Evolutionary conservation across 2,113 vertebrate species (phyloP).

Genomic region (Anguilla rostrata): DNA sequence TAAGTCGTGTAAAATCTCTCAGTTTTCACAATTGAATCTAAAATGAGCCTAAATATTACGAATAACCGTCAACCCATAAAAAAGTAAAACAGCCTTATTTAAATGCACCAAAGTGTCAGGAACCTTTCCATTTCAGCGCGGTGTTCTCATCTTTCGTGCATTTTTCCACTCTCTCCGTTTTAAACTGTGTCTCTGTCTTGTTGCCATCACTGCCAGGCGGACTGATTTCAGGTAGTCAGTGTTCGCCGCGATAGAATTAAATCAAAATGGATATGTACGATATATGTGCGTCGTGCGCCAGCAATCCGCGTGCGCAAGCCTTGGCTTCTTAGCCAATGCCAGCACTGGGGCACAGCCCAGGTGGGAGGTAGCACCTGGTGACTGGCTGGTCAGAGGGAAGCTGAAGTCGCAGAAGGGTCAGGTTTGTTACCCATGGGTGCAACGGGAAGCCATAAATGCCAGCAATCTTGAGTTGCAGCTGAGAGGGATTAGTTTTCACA

Average conservation of each 20-base stretch:
- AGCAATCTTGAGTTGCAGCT: constrained; percentile 10
- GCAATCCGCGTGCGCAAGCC: constrained; percentile 14
- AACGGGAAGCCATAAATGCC: constrained; percentile 25
- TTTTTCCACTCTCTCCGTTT: constrained; percentile 30
- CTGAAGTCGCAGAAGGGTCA: constrained; percentile 33
- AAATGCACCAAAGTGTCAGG: background rate
- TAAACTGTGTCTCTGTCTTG: constrained; percentile 50
- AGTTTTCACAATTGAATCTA: background rate
- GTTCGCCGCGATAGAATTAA: constrained; percentile 17
- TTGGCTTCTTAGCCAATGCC: constrained; percentile 14
- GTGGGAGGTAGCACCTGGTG: constrained; percentile 27
- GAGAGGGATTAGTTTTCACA: background rate
- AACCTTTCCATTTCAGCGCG: background rate
- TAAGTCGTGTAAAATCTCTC: background rate
- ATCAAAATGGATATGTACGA: constrained; percentile 11
- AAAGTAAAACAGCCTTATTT: background rate
- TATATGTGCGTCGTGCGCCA: background rate
- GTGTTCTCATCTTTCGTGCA: constrained; percentile 21
- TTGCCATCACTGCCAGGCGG: constrained; percentile 48
- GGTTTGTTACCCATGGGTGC: constrained; percentile 37
- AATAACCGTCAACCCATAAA: background rate
- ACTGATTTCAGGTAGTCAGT: constrained; percentile 36
- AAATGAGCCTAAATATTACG: background rate
- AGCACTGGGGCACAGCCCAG: constrained; percentile 25
- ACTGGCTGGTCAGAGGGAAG: constrained; percentile 24